Evolutionary conservation across 2,113 vertebrate genomes (phyloP).

Genomic region (Beaufortia kweichowensis): DNA sequence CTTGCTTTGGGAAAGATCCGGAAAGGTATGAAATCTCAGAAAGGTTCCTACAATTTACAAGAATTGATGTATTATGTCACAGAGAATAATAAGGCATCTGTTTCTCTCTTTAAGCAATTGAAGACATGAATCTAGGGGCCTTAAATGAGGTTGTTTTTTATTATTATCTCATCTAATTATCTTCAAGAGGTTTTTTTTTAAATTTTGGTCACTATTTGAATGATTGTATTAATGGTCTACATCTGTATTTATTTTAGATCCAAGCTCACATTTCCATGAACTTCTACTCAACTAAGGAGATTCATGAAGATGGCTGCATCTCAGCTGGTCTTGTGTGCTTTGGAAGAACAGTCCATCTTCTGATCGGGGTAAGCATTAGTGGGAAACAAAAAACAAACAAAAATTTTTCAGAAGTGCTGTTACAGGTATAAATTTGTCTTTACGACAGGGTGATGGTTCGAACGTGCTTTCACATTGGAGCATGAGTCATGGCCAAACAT

Average conservation of each 20-base stretch:
- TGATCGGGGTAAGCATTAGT: constrained; percentile 82
- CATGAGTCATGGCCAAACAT: constrained; percentile 66
- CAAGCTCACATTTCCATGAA: constrained; percentile 82
- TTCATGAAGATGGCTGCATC: constrained; percentile 79
- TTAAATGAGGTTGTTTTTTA: constrained; percentile 77
- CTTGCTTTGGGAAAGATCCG: constrained; percentile 83
- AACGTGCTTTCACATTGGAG: constrained; percentile 82
- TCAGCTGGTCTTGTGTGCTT: constrained; percentile 74
- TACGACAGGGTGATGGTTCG: constrained; percentile 78
- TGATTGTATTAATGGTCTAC: background rate
- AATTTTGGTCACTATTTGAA: background rate
- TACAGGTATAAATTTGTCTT: background rate
- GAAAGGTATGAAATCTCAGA: constrained; percentile 73
- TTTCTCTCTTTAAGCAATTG: constrained; percentile 69
- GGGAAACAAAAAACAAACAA: background rate
- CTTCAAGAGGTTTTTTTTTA: background rate
- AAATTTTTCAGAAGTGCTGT: background rate
- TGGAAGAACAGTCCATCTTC: constrained; percentile 72
- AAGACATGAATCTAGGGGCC: constrained; percentile 75
- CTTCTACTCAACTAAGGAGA: constrained; percentile 80
- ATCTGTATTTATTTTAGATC: constrained; percentile 69
- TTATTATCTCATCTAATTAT: constrained; percentile 23
- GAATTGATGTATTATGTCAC: constrained; percentile 28
- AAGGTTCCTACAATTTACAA: background rate
- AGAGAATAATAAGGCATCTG: constrained; percentile 49